Evolutionary conservation across 1,140 invertebrate species (phyloP), one percentile per base, ranked within the genome.

Genomic region (Drosophila quadrilineata): DNA sequence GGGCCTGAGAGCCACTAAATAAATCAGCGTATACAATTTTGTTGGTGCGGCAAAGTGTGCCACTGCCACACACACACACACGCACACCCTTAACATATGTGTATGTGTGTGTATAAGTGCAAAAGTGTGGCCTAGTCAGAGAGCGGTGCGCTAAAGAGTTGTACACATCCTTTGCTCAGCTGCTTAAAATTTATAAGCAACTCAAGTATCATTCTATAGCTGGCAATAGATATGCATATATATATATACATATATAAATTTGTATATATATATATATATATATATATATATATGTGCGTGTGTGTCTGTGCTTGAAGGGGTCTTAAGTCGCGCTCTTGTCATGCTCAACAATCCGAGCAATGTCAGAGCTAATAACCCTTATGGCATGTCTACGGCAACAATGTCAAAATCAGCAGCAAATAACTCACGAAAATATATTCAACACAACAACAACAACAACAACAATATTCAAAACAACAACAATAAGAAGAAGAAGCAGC

Each of bases 21-120:
- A 68, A 68, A 68, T 68, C 65, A 68, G 45, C 45, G 64, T n/a
- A 67, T 67, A 22, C 31, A 60, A 60, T 60, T 24, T 60, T 46
- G 26, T 17, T 41, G 38, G 17, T 35, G 17, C 36, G 19, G 9
- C 12, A 3, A 10, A 19, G 28, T 33, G 28, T 31, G 43, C n/a
- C 14, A 17, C 17, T 31, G 50, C 19, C 22, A 28, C 22, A 10
- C 3, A 4, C n/a, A 31, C 29, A 31, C 29, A 9, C 6, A 21
- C 6, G n/a, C 6, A 24, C 5, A 4, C 2, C 12, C 12, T 12
- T 14, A 14, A 14, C 6, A 2, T 3, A 6, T 9, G 19, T 29
- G 16, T 2, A 3, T 6, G n/a, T n/a, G 19, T 1, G 19, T 26
- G 14, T 33, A 8, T 4, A 6, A 52, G 26, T 33, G 33, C 17